A percentile compares a stretch with the other conserved stretches of the same genome.
These are phyloP conservation scores for Ophiodon elongatus DNA, from an alignment of 2,113 vertebrate species.

Conservation along the genomic window DNA sequence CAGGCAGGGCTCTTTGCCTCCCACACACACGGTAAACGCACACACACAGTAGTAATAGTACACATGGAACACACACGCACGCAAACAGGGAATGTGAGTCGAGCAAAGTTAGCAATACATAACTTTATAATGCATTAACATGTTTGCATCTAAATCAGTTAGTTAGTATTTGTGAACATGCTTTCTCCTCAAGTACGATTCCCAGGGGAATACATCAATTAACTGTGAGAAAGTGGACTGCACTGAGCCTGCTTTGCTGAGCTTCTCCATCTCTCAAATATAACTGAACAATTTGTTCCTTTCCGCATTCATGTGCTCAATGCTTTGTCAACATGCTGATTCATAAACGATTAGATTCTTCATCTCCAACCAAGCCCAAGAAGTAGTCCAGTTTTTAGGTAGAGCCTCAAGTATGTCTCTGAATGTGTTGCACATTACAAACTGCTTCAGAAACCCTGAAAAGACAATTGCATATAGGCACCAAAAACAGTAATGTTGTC, in stretches of 20 bases:
- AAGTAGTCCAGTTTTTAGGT: background rate
- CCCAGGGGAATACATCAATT: slow-evolving; percentile 16
- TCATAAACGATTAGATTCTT: background rate
- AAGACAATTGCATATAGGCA: background rate
- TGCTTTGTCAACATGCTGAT: background rate
- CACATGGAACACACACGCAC: background rate
- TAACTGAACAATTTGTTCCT: background rate
- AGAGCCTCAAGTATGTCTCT: background rate
- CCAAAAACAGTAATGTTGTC: background rate
- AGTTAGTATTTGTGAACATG: slow-evolving; percentile 36
- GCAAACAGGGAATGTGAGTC: slow-evolving; percentile 20
- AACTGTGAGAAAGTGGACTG: background rate
- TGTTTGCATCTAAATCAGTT: slow-evolving; percentile 40
- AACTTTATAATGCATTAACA: slow-evolving; percentile 39
- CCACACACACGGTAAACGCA: slow-evolving; percentile 57
- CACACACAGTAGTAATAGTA: slow-evolving; percentile 2
- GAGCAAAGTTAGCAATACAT: slow-evolving; percentile 19
- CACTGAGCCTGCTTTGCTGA: slow-evolving; percentile 9
- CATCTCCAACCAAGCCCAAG: background rate
- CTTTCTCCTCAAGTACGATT: slow-evolving; percentile 13
- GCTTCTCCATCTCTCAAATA: slow-evolving; percentile 11
- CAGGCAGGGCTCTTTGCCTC: slow-evolving; percentile 51
- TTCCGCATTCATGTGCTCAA: background rate
- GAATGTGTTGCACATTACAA: background rate
- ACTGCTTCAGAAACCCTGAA: background rate